Evolutionary conservation across 2,888 invertebrate genomes (phyloP).

Genomic region (Pasiphila rectangulata): DNA sequence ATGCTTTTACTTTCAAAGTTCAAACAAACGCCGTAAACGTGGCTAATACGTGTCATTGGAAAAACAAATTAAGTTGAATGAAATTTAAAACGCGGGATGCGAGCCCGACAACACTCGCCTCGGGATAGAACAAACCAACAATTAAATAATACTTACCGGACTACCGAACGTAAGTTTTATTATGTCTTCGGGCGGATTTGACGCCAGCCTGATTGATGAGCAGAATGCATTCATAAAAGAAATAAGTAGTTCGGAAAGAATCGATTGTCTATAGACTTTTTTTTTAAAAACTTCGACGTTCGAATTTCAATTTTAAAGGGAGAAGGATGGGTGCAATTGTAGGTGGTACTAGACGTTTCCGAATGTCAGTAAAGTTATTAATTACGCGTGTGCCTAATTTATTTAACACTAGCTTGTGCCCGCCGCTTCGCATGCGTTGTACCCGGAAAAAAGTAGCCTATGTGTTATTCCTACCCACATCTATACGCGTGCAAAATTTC

Average conservation of each 20-base stretch:
- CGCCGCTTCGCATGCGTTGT: too few species aligned
- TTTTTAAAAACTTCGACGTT: slow-evolving; percentile 14
- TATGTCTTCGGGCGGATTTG: slow-evolving; percentile 70
- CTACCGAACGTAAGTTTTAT: slow-evolving; percentile 75
- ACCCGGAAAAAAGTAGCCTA: too few species aligned
- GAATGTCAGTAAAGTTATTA: slow-evolving; percentile 47
- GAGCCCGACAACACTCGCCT: slow-evolving; percentile 49
- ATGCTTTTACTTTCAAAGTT: slow-evolving; percentile 24
- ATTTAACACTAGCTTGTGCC: too few species aligned
- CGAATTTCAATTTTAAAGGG: slow-evolving; percentile 6
- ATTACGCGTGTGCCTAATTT: slow-evolving; percentile 59
- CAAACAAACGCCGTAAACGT: slow-evolving; percentile 26
- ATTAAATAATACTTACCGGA: slow-evolving; percentile 76
- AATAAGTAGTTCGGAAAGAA: slow-evolving; percentile 21
- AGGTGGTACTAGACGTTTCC: slow-evolving; percentile 32
- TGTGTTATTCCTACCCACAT: too few species aligned
- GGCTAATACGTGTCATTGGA: slow-evolving; percentile 39
- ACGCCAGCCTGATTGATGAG: slow-evolving; percentile 71
- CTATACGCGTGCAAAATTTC: too few species aligned
- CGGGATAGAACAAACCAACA: slow-evolving; percentile 65
- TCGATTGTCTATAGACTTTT: slow-evolving; percentile 16
- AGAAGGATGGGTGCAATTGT: slow-evolving; percentile 21
- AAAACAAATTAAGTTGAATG: slow-evolving; percentile 44
- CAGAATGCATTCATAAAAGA: slow-evolving; percentile 34
- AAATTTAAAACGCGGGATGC: slow-evolving; percentile 45